A percentile compares a stretch with the other conserved stretches of the same genome.
phyloP scores from a whole-genome alignment of 2,113 vertebrate genomes.

The Caloenas nicobarica region DNA sequence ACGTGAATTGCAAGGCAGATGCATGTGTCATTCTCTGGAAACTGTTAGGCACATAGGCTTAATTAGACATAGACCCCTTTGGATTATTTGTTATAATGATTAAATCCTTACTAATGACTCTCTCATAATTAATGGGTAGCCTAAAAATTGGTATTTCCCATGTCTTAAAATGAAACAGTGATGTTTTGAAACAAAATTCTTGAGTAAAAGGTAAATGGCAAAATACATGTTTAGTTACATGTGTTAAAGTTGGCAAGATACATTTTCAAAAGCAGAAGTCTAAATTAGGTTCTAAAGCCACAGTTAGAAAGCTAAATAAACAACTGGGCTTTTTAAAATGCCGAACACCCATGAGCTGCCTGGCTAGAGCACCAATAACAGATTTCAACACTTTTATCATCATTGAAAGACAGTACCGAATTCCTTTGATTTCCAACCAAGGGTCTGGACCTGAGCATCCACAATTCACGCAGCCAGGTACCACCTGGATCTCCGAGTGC shows the following conservation, averaged over 20 bases:
- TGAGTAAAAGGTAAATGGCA: not conserved
- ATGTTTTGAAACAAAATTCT: slow-evolving; percentile 17
- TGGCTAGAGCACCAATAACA: not conserved
- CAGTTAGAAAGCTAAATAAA: slow-evolving; percentile 22
- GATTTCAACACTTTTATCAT: not conserved
- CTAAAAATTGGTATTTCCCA: slow-evolving; percentile 17
- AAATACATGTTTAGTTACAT: not conserved
- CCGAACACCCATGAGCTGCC: not conserved
- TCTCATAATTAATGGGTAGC: slow-evolving; percentile 9
- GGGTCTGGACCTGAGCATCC: not conserved
- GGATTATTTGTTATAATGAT: slow-evolving; percentile 14
- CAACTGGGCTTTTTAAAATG: not conserved
- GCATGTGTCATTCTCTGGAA: not conserved
- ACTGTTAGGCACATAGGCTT: not conserved
- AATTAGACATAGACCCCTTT: not conserved
- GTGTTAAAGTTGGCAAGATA: not conserved
- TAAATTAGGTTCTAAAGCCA: slow-evolving; percentile 21
- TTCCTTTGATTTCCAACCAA: not conserved
- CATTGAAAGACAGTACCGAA: not conserved
- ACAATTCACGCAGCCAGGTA: accelerated
- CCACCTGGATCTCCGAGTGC: not conserved
- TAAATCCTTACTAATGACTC: not conserved
- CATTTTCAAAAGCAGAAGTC: not conserved
- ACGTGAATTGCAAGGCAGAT: not conserved
- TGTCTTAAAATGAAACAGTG: not conserved